phyloP scores from a whole-genome alignment of 2,113 vertebrate genomes.

The Centrocercus urophasianus region DNA sequence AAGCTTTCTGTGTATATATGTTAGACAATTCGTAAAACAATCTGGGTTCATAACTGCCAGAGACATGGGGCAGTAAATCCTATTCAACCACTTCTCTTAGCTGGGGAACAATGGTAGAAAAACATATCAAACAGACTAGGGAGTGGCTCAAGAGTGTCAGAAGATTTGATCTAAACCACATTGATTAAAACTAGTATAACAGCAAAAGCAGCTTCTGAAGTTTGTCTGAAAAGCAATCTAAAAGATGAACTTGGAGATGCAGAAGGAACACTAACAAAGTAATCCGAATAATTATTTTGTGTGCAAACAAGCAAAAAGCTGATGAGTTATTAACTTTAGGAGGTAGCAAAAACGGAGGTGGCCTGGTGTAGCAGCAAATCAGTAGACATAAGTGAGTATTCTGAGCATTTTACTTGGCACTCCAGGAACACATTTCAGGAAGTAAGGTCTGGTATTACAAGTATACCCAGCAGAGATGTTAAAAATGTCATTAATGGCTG shows the following conservation, averaged over 20 bases:
- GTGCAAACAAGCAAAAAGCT: background rate
- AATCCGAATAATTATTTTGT: background rate
- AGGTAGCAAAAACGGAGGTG: background rate
- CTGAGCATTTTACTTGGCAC: background rate
- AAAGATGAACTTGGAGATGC: background rate
- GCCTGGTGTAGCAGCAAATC: background rate
- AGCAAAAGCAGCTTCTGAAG: background rate
- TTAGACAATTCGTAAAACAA: background rate
- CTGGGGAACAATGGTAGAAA: background rate
- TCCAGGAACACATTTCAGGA: background rate
- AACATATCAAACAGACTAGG: background rate
- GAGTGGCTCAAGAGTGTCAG: background rate
- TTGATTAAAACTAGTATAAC: background rate
- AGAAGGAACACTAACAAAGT: background rate
- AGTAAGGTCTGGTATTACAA: background rate
- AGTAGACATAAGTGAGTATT: background rate
- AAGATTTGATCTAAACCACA: background rate
- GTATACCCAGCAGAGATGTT: background rate
- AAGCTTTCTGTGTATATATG: background rate
- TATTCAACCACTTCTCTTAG: background rate
- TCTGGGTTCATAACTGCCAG: background rate
- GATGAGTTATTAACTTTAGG: background rate
- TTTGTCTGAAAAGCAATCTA: background rate
- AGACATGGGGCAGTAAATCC: background rate
- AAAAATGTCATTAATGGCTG: background rate